Evolutionary conservation across 2,113 vertebrate species (phyloP).

Genomic region (Tachysurus vachellii): DNA sequence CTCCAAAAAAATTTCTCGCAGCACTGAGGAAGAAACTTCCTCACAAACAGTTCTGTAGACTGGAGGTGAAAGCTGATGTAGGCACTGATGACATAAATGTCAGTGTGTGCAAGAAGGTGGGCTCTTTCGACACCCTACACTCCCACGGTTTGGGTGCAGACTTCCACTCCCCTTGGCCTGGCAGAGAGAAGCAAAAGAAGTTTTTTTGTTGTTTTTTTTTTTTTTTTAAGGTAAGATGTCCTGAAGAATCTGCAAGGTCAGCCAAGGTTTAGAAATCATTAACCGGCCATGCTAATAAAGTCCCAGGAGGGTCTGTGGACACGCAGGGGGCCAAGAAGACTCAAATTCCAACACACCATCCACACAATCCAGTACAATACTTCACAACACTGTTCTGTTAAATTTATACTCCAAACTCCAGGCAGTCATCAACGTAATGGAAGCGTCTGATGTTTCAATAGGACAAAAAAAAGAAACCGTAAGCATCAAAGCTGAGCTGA

Average conservation of each 20-base stretch:
- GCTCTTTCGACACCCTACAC: constrained; percentile 21
- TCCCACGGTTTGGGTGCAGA: constrained; percentile 31
- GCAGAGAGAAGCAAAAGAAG: constrained; percentile 25
- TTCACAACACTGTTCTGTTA: not conserved
- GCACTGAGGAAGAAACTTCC: not conserved
- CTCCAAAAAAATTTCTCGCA: not conserved
- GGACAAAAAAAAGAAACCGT: not conserved
- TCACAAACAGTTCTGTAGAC: not conserved
- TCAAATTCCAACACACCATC: constrained; percentile 8
- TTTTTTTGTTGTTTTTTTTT: constrained; percentile 25
- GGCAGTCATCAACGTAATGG: not conserved
- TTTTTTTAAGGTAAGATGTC: constrained; percentile 55
- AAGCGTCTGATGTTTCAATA: not conserved
- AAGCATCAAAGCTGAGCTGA: not conserved
- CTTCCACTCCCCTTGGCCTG: constrained; percentile 27
- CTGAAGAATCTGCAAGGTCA: constrained; percentile 80
- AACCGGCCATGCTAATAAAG: constrained; percentile 82
- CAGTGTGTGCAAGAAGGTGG: constrained; percentile 29
- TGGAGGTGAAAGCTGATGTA: not conserved
- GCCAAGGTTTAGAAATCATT: constrained; percentile 83
- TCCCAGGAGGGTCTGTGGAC: constrained; percentile 53
- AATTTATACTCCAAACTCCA: not conserved
- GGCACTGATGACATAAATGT: constrained; percentile 23
- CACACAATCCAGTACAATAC: not conserved
- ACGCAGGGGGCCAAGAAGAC: constrained; percentile 19